Percentiles rank a stretch among this genome's conserved stretches.
Conservation (phyloP, 1,140 invertebrate species). For the Bombus pascuorum region DNA sequence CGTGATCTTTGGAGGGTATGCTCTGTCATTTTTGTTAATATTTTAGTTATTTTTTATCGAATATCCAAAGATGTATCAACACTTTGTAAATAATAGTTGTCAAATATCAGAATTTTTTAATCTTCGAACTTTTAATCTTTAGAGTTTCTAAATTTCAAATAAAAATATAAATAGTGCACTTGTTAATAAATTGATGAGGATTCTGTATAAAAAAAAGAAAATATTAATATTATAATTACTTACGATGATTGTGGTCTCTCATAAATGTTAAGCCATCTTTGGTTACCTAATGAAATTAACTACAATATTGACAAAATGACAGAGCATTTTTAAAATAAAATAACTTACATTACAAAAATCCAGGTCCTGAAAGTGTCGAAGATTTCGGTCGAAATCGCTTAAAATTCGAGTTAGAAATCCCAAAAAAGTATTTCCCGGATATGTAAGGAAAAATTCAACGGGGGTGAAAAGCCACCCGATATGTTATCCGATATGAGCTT, state of each 20-base stretch:
- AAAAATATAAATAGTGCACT: neutral
- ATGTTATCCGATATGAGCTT: constrained; percentile 24
- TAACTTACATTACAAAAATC: neutral
- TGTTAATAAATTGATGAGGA: neutral
- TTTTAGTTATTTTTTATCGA: neutral
- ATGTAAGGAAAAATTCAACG: neutral
- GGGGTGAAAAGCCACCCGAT: constrained; percentile 8
- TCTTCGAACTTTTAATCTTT: neutral
- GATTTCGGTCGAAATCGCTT: neutral
- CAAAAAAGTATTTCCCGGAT: neutral
- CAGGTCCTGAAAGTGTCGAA: neutral
- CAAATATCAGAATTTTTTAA: neutral
- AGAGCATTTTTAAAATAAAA: neutral
- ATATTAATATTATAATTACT: neutral
- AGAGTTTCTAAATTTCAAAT: neutral
- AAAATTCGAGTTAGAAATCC: no score
- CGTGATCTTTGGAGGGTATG: neutral
- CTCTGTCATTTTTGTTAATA: neutral
- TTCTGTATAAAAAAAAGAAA: neutral
- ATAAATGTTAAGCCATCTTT: neutral
- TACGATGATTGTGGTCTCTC: neutral
- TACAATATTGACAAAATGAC: neutral
- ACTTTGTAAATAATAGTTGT: no score
- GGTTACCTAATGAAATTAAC: neutral
- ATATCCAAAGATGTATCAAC: neutral